Evolutionary conservation across 2,113 vertebrate genomes (phyloP).

Genomic region (Epinephelus fuscoguttatus): DNA sequence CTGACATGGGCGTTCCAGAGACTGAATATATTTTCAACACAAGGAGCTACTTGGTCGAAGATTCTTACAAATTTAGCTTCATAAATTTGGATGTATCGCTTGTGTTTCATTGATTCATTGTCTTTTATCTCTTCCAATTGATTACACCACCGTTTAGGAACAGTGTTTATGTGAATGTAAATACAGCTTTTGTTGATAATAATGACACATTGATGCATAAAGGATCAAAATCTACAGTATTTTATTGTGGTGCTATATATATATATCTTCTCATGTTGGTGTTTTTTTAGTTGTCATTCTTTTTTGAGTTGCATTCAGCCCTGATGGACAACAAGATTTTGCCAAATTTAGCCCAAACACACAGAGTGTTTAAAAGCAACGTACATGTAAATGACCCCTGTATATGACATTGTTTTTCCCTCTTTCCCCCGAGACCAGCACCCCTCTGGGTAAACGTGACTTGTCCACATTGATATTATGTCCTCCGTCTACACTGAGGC

Average conservation of each 20-base stretch:
- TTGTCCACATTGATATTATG: neutral
- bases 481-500: neutral
- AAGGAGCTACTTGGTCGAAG: neutral
- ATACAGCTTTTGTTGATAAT: neutral
- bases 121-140: neutral
- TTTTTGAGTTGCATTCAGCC: neutral
- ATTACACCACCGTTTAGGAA: neutral
- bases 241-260: too few species aligned
- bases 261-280: neutral
- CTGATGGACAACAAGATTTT: neutral
- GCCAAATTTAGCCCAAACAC: neutral
- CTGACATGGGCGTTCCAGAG: neutral
- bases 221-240: too few species aligned
- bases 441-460: slow-evolving; percentile 31
- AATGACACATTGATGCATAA: too few species aligned
- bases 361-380: slow-evolving; percentile 4
- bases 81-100: neutral
- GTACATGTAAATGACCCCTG: slow-evolving; percentile 33
- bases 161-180: too few species aligned
- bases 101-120: neutral
- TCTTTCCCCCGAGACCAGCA: slow-evolving; percentile 6
- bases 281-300: neutral
- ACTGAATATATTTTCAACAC: neutral
- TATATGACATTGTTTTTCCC: neutral
- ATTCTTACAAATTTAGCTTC: neutral